Evolutionary conservation across 2,888 invertebrate genomes (phyloP), one percentile per base, ranked within the genome.

Genomic region (Dioctria linearis): DNA sequence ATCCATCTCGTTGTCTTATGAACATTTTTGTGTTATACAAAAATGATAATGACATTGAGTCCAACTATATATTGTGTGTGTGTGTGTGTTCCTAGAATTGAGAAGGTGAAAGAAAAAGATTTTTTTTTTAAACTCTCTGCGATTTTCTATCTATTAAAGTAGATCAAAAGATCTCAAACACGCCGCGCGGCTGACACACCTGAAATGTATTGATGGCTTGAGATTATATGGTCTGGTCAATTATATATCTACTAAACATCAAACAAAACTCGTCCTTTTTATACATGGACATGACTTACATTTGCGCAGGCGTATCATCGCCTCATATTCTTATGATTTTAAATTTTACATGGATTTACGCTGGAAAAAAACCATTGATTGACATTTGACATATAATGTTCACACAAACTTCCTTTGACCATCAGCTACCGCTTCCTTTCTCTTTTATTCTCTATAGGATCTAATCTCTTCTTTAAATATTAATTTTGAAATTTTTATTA

Each of bases 1-100:
- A 63, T 63, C 63, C 13, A 76, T 76, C 76, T 76, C 63, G 25
- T 76, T 49, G 63, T 63, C 76, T 76, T 46, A 76, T 39, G 37
- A 1, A 39, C 43, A 25, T 46, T 63, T 76, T 37, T 39, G 39
- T 2, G 13, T 25, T 25, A 25, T 25, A 25, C 25, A 25, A 25
- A n/a, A 49, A 49, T 49, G 46, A 76, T 63, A 76, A 63, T 76
- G 61, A 76, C 61, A 63, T 63, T 43, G 63, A 40, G 37, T 39
- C 63, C n/a, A 43, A 25, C 37, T 46, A 4, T n/a, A 54, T 5
- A 4, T 39, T 1, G 13, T 40, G 67, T 39, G 25, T 25, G 43
- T 43, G 67, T 13, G 67, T 43, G 67, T 11, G 42, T 25, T 25
- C 25, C 13, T 4, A 6, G 67, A 2, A 13, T 13, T 25, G 25